Conservation (phyloP, 2,888 invertebrate species). For the Aleiodes leptofemur region DNA sequence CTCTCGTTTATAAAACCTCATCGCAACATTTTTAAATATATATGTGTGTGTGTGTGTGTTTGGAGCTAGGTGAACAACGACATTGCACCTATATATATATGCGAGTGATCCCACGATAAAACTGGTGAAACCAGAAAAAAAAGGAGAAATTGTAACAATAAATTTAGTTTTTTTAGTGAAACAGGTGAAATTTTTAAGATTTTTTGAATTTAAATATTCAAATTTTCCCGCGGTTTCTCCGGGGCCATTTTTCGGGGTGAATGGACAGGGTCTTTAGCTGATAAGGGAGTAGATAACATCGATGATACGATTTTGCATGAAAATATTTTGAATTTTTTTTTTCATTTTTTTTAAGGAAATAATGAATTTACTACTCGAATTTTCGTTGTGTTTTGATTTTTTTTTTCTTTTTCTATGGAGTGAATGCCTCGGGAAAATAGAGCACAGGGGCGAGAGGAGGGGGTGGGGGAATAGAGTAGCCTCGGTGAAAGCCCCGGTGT, state of each 20-base stretch:
- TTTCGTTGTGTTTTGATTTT: background rate
- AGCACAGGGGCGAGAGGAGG: constrained; percentile 12
- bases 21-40: background rate
- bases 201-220: no score
- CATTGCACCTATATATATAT: constrained; percentile 18
- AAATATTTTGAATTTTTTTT: background rate
- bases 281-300: no score
- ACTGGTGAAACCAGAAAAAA: constrained; percentile 26
- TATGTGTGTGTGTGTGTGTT: background rate
- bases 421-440: constrained; percentile 29
- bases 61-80: constrained; percentile 23
- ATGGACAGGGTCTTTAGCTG: no score
- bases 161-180: background rate
- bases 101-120: constrained; percentile 30
- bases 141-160: constrained; percentile 22
- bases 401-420: constrained; percentile 9
- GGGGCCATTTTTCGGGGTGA: no score
- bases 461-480: background rate
- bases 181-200: background rate
- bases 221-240: no score
- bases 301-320: background rate
- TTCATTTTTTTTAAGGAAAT: background rate
- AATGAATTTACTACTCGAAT: background rate
- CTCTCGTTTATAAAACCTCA: constrained; percentile 26
- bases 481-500: constrained; percentile 30